Base-by-base conservation (phyloP, 2,113 vertebrate species). In the Cavia porcellus region DNA sequence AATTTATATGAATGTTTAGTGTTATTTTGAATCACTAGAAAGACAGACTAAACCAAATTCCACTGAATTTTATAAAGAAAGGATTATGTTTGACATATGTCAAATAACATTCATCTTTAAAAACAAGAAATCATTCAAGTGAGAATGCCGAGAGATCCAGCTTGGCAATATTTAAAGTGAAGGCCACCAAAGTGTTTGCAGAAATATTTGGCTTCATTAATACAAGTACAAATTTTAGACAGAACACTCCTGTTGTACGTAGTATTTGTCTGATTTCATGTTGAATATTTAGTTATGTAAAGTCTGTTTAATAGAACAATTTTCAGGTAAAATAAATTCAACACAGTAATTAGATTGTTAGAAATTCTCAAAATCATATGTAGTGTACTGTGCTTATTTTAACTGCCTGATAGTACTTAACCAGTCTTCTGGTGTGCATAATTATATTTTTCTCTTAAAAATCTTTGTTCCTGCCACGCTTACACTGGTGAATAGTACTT, bases 31-130 rank as follows among this genome's bases (percentile, higher is more conserved):
- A 47, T 83, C 11, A 3, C 25, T 19, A 32, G 17, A 89, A 90
- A 8, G 28, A 81, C 15, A 61, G 7, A 50, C 11, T 79, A 47
- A 83, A 82, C 3, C 3, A 61, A 70, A 32, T 77, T 59, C 11
- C 1, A 64, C 35, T 45, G 75, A 68, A 66, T 89, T 86, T 90
- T 86, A 61, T 30, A 45, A 86, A 25, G 1, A 25, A 45, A 94
- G 15, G 28, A 11, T 79, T 89, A 5, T 24, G 92, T 75, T 96
- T 81, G 72, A 52, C 19, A 74, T 83, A 90, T 95, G 79, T 85
- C 28, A n/a, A 57, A 57, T 81, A 64, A 52, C 14, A 74, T 83
- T 92, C 94, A 72, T 85, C 32, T 32, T 80, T 35, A 70, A 79
- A 77, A 55, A 92, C 59, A 10, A 68, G 15, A 57, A 89, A 25